Base-by-base conservation (phyloP, 1,140 invertebrate genomes). In the Acromyrmex echinatior region DNA sequence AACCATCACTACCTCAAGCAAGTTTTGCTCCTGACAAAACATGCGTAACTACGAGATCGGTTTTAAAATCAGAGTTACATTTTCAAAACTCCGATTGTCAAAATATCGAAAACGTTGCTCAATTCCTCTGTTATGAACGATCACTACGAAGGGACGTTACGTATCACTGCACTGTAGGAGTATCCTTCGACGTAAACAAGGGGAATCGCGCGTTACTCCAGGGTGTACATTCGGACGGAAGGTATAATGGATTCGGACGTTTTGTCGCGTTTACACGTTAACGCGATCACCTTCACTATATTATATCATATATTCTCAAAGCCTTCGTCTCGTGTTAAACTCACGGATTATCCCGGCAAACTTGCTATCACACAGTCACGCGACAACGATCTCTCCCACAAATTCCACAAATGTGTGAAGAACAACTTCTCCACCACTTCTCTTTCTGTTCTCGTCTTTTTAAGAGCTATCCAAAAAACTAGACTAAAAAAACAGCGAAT, bases 161-260 rank as follows among this genome's bases (percentile, higher is more conserved):
- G 66, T 73, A 74, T 84, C 80, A 84, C 80, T 63, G 53, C 68
- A 39, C 70, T n/a, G n/a, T 49, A 73, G 68, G 35, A 73, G 79
- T 60, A 82, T 45, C 25, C 56, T n/a, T 10, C 45, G 35, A 14
- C 56, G 56, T 28, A 45, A 21, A 77, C 49, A 58, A 31, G 39
- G 25, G 25, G 49, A 60, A 21, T 35, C 87, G 76, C 88, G 81
- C 80, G 77, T 60, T 78, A 65, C 31, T 28, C 39, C 49, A 49
- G 39, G 45, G 31, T 58, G 77, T 68, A 68, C 62, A 58, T 60
- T 18, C 51, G 89, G 89, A 90, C 89, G 88, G 88, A 87, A 80
- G 63, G 56, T 84, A 35, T 51, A 56, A 16, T 77, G 39, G 18
- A 51, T 51, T 51, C 60, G 62, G 63, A 80, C 63, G 78, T 45